These are phyloP conservation scores for Lucilia cuprina DNA, from an alignment of 1,140 invertebrate genomes.

Conservation along the genomic window DNA sequence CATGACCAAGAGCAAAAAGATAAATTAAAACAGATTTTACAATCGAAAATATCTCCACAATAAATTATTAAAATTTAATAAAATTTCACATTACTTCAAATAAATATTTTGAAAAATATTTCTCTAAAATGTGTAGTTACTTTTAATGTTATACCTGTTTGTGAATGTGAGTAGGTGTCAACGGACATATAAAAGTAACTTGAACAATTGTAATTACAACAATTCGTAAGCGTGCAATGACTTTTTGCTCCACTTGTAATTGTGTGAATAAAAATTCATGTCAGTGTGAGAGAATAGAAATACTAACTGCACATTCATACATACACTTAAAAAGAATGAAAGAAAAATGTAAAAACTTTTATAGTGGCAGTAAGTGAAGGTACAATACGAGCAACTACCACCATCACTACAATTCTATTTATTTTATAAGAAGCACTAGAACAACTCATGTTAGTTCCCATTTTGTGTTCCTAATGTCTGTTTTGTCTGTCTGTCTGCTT, in stretches of 20 bases:
- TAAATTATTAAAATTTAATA: too few species aligned
- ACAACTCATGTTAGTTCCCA: not conserved
- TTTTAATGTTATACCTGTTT: too few species aligned
- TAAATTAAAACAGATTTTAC: too few species aligned
- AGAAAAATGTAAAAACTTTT: not conserved
- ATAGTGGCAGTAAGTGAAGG: conserved; percentile 12
- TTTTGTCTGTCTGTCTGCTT: not conserved
- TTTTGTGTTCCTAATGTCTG: conserved; percentile 15
- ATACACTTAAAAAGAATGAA: not conserved
- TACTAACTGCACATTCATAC: not conserved
- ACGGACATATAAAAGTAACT: not conserved
- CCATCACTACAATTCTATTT: not conserved
- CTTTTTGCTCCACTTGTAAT: conserved; percentile 30
- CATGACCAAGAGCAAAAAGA: too few species aligned
- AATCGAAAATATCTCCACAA: too few species aligned
- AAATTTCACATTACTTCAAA: too few species aligned
- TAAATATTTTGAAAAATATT: too few species aligned
- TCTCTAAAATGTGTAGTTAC: too few species aligned
- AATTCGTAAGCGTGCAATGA: conserved; percentile 30
- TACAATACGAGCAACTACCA: conserved; percentile 5
- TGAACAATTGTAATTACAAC: conserved; percentile 32
- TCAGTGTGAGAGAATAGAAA: not conserved
- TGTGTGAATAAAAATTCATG: conserved; percentile 16
- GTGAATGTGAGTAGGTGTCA: too few species aligned
- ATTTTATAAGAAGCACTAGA: too few species aligned